Conservation (phyloP, 1,140 invertebrate species). For the Drosophila insularis region DNA sequence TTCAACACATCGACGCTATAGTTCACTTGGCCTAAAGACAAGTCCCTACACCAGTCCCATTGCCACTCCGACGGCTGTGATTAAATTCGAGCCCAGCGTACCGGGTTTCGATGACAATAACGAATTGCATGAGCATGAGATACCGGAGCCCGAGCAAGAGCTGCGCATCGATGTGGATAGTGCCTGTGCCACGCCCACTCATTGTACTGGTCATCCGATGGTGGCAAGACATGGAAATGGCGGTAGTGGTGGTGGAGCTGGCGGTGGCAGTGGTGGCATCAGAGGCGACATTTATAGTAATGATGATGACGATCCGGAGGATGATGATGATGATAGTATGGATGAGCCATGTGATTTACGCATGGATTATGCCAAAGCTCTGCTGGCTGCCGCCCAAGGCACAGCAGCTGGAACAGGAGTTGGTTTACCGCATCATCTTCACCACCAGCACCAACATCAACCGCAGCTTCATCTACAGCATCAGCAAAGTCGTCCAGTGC, state of each 20-base stretch:
- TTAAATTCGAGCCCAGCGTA: constrained; percentile 63
- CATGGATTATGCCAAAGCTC: constrained; percentile 52
- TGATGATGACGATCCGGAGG: constrained; percentile 22
- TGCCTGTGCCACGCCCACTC: constrained; percentile 50
- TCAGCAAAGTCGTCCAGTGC: constrained; percentile 43
- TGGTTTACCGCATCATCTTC: constrained; percentile 33
- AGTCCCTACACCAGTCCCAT: constrained; percentile 74
- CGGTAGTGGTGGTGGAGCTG: constrained; percentile 36
- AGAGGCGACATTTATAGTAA: constrained; percentile 40
- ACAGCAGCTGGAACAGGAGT: constrained; percentile 5
- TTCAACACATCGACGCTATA: constrained; percentile 39
- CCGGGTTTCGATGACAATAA: constrained; percentile 52
- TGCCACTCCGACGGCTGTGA: constrained; percentile 55
- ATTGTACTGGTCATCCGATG: constrained; percentile 33
- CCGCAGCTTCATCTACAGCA: constrained; percentile 42
- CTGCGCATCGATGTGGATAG: constrained; percentile 40
- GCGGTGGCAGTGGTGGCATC: no score
- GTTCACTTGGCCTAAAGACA: constrained; percentile 54
- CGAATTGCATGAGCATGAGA: background rate
- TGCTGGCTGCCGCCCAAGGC: constrained; percentile 50
- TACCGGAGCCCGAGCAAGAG: constrained; percentile 39
- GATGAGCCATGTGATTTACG: constrained; percentile 74
- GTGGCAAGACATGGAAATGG: constrained; percentile 53
- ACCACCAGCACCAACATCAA: constrained; percentile 35
- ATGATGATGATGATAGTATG: constrained; percentile 47